Evolutionary conservation across 2,888 invertebrate genomes (phyloP), one percentile per base, ranked within the genome.

Genomic region (Cerceris rybyensis): DNA sequence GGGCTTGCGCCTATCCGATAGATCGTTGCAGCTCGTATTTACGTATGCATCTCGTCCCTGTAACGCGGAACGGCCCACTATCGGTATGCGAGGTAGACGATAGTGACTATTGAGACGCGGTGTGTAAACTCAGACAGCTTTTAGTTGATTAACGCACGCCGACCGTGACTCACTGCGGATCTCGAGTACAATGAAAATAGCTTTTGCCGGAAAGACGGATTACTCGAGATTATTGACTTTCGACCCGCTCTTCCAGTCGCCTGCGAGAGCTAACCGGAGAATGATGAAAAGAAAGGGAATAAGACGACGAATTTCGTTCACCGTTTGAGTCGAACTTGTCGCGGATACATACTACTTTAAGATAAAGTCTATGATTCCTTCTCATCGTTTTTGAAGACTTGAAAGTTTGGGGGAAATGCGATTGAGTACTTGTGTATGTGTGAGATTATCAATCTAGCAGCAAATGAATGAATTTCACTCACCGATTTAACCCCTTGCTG

Each of bases 121-220:
- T 86, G 86, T 86, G 89, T 80, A 90, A 90, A 89, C 88, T 78
- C 82, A 87, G 89, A 89, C 88, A 78, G 90, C 88, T 90, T 90
- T 90, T 90, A 89, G 89, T 89, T 90, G 90, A 90, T 90, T 90
- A 89, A 88, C 87, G 88, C 85, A 84, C 87, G 83, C 78, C 75
- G 73, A 78, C 79, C 84, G 79, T 80, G 82, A 80, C 82, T 83
- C 77, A 63, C 82, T 68, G 70, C 74, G 80, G 79, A 79, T 81
- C 84, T 82, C 77, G 81, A 85, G 82, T 83, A 84, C 85, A 85
- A 88, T 86, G 87, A 88, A 89, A 88, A 88, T 87, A 86, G 85
- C 84, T 87, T 84, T 70, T 73, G 64, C 74, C 76, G 81, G 82
- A 85, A 87, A 89, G 88, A 88, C 85, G 83, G 81, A 86, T 89